phyloP scores from a whole-genome alignment of 2,888 invertebrate genomes.

The Andrena fulva region DNA sequence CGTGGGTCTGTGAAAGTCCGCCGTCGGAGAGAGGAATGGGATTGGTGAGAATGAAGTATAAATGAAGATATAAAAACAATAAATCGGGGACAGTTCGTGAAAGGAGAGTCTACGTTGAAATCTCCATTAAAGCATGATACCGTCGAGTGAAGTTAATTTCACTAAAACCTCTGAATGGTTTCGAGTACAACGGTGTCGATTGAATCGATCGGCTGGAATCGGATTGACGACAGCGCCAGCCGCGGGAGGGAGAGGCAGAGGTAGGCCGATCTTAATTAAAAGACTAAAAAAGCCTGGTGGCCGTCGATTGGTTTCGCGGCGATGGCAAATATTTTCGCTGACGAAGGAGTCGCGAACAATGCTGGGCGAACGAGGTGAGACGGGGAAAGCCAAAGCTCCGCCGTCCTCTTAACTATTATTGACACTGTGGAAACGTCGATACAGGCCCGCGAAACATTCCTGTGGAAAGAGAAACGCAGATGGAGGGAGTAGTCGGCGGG shows the following conservation, averaged over 20 bases:
- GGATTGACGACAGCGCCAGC: slow-evolving; percentile 8
- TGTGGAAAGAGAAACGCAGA: not conserved
- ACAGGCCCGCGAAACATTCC: slow-evolving; percentile 35
- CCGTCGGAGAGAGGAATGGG: too few relatives aligned
- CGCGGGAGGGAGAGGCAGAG: not conserved
- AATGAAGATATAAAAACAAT: not conserved
- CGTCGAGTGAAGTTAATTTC: slow-evolving; percentile 34
- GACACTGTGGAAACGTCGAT: slow-evolving; percentile 52
- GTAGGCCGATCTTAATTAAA: slow-evolving; percentile 35
- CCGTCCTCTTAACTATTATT: slow-evolving; percentile 56
- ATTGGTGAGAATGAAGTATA: not conserved
- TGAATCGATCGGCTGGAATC: slow-evolving; percentile 22
- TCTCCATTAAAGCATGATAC: slow-evolving; percentile 9
- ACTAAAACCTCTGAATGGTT: slow-evolving; percentile 6
- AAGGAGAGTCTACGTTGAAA: not conserved
- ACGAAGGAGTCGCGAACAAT: slow-evolving; percentile 43
- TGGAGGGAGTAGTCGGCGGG: not conserved
- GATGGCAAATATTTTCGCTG: slow-evolving; percentile 53
- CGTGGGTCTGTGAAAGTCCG: too few relatives aligned
- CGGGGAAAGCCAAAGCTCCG: slow-evolving; percentile 17
- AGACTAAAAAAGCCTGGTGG: not conserved
- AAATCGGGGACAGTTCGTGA: not conserved
- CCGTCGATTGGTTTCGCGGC: slow-evolving; percentile 33
- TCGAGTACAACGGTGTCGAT: slow-evolving; percentile 3
- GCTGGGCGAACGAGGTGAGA: slow-evolving; percentile 4